Conservation (phyloP, 2,797 vertebrate genomes). For the Hypotaenidia philippensis region DNA sequence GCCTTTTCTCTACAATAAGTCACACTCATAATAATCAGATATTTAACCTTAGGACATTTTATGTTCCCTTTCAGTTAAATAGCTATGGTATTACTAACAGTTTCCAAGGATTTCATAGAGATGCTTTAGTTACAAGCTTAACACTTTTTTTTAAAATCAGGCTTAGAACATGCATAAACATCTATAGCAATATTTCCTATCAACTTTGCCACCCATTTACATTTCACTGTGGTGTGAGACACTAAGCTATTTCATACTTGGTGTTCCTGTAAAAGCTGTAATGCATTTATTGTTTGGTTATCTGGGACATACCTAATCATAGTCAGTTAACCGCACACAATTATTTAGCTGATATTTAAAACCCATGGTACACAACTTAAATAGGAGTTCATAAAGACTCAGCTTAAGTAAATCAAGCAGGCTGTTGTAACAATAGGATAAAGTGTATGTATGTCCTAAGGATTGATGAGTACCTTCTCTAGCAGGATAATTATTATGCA, state of each 20-base stretch:
- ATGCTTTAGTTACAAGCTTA: background rate
- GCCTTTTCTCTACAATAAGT: background rate
- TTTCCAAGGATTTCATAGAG: background rate
- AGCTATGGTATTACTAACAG: background rate
- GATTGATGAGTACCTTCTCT: background rate
- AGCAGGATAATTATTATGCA: background rate
- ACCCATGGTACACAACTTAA: background rate
- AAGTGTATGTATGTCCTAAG: background rate
- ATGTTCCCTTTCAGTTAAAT: background rate
- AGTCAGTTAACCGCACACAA: background rate
- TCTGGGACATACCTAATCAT: background rate
- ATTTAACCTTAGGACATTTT: background rate
- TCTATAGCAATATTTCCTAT: background rate
- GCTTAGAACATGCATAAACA: background rate
- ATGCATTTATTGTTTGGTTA: background rate
- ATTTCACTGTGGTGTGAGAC: background rate
- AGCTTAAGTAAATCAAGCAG: background rate
- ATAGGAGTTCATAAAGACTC: background rate
- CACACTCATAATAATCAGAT: background rate
- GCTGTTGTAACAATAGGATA: background rate
- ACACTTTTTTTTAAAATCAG: background rate
- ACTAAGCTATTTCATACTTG: background rate
- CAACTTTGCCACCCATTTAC: background rate
- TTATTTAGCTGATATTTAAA: constrained; percentile 26
- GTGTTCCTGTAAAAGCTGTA: background rate